Evolutionary conservation across 2,113 vertebrate species (phyloP), one percentile per base, ranked within the genome.

Genomic region (Microtus richardsoni): DNA sequence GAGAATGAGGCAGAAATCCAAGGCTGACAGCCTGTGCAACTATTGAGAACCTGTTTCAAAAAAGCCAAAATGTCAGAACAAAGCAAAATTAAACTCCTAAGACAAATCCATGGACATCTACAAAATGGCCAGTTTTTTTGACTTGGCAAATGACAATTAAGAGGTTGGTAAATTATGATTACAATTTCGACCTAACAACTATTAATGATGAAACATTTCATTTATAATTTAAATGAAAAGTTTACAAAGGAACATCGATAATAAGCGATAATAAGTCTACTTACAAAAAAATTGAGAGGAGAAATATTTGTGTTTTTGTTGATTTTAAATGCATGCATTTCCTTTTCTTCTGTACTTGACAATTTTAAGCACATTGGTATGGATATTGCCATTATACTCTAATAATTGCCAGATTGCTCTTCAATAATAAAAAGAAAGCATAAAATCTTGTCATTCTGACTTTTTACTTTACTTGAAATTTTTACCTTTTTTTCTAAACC

Each of bases 401-500:
- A 86, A 77, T 41, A 70, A 62, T 66, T 19, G 52, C 78, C 70
- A 13, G 11, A 86, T 36, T 58, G 22, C 58, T 96, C 22, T 84
- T 93, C 77, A 93, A 89, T 44, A 80, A 85, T 92, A 68, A 86
- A 94, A 94, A 41, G 21, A 58, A 92, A 93, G 2, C 12, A 94
- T 89, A 87, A 94, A 88, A 93, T 78, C 14, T 88, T 90, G 41
- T 52, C 70, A 82, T 94, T 87, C 68, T 82, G 58, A 95, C 3
- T 36, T 95, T 66, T 86, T 66, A 74, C 33, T 47, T 86, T 62
- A 74, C 19, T 95, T 95, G 78, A 91, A 97, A 95, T 88, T 7
- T 85, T 82, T 95, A 44, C 14, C 19, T 84, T 62, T 82, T 96
- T 90, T 80, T 78, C 49, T 33, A 91, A 66, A 64, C 68, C 13